Conservation (phyloP, 2,797 vertebrate species). For the Macropus fuliginosus region DNA sequence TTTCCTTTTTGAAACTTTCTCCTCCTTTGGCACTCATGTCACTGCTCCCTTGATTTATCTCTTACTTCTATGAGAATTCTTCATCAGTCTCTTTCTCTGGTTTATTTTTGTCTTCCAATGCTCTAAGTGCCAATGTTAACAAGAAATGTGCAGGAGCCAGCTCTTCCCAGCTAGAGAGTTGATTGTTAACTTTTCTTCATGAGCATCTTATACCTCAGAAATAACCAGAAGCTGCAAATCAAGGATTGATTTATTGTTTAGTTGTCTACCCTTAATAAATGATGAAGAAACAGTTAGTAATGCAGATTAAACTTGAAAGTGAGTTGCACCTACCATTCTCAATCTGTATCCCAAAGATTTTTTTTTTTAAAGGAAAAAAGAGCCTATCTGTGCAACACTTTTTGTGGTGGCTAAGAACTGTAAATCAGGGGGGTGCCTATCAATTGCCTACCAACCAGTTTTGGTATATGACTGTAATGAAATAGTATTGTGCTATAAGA, state of each 20-base stretch:
- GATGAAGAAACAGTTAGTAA: background rate
- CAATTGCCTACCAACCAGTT: background rate
- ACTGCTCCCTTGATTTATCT: background rate
- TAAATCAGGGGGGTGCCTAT: background rate
- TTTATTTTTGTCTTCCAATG: background rate
- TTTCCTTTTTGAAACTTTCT: background rate
- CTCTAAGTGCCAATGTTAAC: background rate
- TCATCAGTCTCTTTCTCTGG: background rate
- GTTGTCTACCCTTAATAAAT: background rate
- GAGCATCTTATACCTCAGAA: background rate
- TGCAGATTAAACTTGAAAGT: background rate
- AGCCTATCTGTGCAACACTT: background rate
- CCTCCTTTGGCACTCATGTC: background rate
- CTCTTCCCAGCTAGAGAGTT: background rate
- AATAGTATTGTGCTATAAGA: background rate
- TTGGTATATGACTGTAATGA: background rate
- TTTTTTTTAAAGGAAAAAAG: too few relatives aligned
- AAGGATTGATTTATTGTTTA: background rate
- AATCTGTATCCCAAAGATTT: background rate
- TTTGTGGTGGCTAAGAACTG: background rate
- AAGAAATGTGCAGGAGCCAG: background rate
- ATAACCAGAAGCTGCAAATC: background rate
- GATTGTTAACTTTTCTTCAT: background rate
- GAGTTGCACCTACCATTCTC: background rate
- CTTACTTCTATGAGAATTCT: background rate